Evolutionary conservation across 2,888 invertebrate species (phyloP), one percentile per base, ranked within the genome.

Genomic region (Dasypogon diadema): DNA sequence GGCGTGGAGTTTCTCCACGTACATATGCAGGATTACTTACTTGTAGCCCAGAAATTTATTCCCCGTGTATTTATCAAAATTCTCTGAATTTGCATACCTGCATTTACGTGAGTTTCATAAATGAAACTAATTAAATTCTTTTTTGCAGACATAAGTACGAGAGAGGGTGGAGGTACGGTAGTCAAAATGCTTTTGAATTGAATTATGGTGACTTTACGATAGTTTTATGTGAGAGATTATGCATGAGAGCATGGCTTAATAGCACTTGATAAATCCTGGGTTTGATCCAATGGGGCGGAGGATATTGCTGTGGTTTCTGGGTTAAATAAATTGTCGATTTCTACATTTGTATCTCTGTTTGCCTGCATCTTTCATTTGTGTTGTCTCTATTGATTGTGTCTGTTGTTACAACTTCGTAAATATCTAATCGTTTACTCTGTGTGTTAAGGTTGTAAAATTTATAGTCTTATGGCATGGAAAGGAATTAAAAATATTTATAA

Each of bases 131-230:
- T 72, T 74, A 68, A 70, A 54, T 54, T 34, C 30, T 78, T 77
- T 79, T 84, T 89, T 90, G 84, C 90, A 92, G 92, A 90, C 89
- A 91, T 88, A 91, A 90, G 87, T 92, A 92, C 89, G 92, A 92
- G 88, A 90, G 90, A 85, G 89, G 89, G 87, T 92, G 92, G 92
- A 92, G 92, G 92, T 92, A 91, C 88, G 89, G 83, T 37, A 68
- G 51, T 48, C 16, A 24, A 48, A 16, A 48, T 5, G n/a, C n/a
- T n/a, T n/a, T n/a, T 48, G n/a, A 26, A 10, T 37, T 70, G 51
- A 54, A 70, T 70, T 54, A 54, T 14, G 51, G 30, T 70, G 51
- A 54, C 34, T 16, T 65, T 74, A 65, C 26, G 42, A 75, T 55
- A 65, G 63, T 42, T 60, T 74, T 60, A 46, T 74, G 30, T 51